A percentile compares a stretch with the other conserved stretches of the same genome.
Conservation (phyloP, 2,797 vertebrate species). For the Cephalopachus bancanus region DNA sequence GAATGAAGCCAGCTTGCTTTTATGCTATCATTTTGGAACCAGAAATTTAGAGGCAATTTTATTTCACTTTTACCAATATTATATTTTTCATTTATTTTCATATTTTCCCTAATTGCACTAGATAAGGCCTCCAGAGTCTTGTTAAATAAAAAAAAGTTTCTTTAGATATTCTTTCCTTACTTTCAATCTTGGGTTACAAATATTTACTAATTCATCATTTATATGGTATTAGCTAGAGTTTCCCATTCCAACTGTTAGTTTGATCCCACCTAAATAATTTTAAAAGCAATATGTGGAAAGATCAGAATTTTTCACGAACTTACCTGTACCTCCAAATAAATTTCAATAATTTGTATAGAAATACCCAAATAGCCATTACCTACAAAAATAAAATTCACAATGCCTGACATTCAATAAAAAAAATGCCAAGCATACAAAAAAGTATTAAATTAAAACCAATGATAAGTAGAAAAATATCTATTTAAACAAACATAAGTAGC, state of each 20-base stretch:
- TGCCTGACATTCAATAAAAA: not conserved
- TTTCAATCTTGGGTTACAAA: not conserved
- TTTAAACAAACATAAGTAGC: not conserved
- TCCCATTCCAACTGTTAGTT: not conserved
- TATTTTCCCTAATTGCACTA: not conserved
- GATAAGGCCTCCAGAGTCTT: accelerated
- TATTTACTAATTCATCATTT: not conserved
- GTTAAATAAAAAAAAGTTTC: not conserved
- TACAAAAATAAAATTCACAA: not conserved
- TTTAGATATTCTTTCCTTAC: not conserved
- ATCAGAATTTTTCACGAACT: not conserved
- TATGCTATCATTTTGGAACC: not conserved
- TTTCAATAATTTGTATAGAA: not conserved
- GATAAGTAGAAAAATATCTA: not conserved
- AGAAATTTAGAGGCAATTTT: not conserved
- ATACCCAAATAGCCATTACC: not conserved
- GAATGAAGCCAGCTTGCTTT: not conserved
- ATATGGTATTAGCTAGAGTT: not conserved
- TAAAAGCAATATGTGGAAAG: not conserved
- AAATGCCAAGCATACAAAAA: not conserved
- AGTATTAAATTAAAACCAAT: not conserved
- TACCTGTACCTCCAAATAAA: not conserved
- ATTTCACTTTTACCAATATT: not conserved
- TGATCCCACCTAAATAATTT: not conserved
- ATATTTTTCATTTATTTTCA: not conserved